Conservation (phyloP, 1,140 invertebrate genomes). For the Tetranychus urticae region DNA sequence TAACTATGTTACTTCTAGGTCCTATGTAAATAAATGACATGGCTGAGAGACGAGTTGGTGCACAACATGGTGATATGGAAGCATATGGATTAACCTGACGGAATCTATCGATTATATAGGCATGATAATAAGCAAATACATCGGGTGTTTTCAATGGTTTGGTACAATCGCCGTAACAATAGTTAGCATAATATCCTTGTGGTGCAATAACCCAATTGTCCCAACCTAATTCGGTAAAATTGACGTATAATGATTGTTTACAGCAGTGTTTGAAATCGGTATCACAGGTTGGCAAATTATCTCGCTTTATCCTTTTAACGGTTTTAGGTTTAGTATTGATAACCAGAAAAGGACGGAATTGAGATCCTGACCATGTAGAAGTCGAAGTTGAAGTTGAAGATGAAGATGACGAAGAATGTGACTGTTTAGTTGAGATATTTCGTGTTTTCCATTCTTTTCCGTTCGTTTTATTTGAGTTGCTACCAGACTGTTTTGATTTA, state of each 20-base stretch:
- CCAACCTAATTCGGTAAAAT: conserved; percentile 69
- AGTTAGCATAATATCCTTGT: conserved; percentile 64
- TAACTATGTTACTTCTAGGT: conserved; percentile 50
- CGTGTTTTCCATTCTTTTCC: not conserved
- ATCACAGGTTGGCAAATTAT: conserved; percentile 51
- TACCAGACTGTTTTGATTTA: not conserved
- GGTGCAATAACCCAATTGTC: conserved; percentile 86
- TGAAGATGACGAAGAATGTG: too few species aligned
- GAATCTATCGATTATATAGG: conserved; percentile 67
- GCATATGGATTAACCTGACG: conserved; percentile 37
- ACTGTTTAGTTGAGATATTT: not conserved
- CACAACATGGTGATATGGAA: conserved; percentile 66
- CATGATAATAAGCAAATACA: conserved; percentile 57
- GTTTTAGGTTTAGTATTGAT: conserved; percentile 42
- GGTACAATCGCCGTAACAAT: conserved; percentile 64
- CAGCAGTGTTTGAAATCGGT: conserved; percentile 50
- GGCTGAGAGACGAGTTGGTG: conserved; percentile 70
- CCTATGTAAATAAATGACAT: conserved; percentile 85
- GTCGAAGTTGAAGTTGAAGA: not conserved
- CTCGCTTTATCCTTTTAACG: conserved; percentile 35
- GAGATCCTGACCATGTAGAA: conserved; percentile 17
- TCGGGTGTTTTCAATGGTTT: conserved; percentile 46
- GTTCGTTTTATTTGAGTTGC: not conserved
- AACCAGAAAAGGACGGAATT: conserved; percentile 47
- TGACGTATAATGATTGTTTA: conserved; percentile 69